Conservation (phyloP, 2,888 invertebrate species). For the Chouioia cunea region DNA sequence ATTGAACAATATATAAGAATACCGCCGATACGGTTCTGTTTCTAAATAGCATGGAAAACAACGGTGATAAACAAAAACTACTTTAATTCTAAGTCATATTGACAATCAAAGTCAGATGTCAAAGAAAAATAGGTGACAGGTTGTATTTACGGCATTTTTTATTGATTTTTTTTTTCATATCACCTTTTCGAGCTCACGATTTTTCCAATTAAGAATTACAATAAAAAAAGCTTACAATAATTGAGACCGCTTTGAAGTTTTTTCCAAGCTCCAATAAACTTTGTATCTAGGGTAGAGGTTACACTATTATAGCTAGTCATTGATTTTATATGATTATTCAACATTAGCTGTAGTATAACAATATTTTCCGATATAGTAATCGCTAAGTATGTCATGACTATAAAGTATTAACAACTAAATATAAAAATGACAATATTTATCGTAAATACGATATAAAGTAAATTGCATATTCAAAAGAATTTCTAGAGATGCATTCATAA, state of each 20-base stretch:
- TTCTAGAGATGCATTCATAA: no score
- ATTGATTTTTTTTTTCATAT: not conserved
- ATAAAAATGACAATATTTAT: slow-evolving; percentile 7
- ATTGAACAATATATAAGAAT: no score
- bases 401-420: not conserved
- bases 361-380: slow-evolving; percentile 4
- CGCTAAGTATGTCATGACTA: slow-evolving; percentile 23
- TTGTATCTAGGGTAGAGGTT: slow-evolving; percentile 22
- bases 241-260: slow-evolving; percentile 2
- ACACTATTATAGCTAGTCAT: slow-evolving; percentile 17
- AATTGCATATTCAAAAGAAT: slow-evolving; percentile 2
- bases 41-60: no score
- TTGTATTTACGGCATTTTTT: not conserved
- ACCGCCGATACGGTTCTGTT: no score
- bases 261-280: not conserved
- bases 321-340: slow-evolving; percentile 27
- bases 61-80: no score
- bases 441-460: not conserved
- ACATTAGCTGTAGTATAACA: slow-evolving; percentile 10
- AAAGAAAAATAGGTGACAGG: not conserved
- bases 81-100: no score
- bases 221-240: not conserved
- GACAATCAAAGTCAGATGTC: no score
- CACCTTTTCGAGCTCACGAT: not conserved
- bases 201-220: slow-evolving; percentile 13